A percentile compares a stretch with the other conserved stretches of the same genome.
These are phyloP conservation scores for Nixonia krombeini DNA, from an alignment of 1,140 invertebrate species.

Conservation along the genomic window DNA sequence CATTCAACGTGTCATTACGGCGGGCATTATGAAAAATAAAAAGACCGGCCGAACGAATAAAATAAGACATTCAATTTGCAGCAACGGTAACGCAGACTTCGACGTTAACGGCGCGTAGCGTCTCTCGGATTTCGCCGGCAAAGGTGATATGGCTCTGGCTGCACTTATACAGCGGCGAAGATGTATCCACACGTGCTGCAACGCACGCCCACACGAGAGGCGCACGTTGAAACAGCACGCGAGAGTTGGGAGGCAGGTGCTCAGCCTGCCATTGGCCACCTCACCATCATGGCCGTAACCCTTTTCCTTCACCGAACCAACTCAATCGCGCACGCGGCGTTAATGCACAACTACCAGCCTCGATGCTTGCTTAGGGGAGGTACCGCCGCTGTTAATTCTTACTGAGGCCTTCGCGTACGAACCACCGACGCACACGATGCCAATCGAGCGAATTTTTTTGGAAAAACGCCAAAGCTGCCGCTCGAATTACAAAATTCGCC, in stretches of 20 bases:
- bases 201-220: constrained; percentile 52
- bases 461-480: no score
- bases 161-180: constrained; percentile 33
- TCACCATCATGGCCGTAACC: constrained; percentile 70
- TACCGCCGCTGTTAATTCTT: constrained; percentile 44
- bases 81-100: constrained; percentile 38
- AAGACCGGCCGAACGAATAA: constrained; percentile 43
- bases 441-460: constrained; percentile 19
- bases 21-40: constrained; percentile 34
- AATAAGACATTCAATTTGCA: constrained; percentile 49
- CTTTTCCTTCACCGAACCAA: constrained; percentile 61
- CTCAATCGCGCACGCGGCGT: constrained; percentile 52
- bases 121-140: constrained; percentile 3
- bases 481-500: no score
- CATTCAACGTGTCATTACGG: constrained; percentile 24
- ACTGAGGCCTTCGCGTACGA: constrained; percentile 36
- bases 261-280: constrained; percentile 70
- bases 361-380: constrained; percentile 51
- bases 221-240: constrained; percentile 61
- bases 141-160: constrained; percentile 11
- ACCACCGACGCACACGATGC: constrained; percentile 23
- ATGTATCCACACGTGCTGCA: constrained; percentile 42
- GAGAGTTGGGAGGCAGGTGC: constrained; percentile 69
- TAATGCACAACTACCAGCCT: constrained; percentile 54
- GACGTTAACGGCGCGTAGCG: constrained; percentile 29